A percentile compares a stretch with the other conserved stretches of the same genome.
These are phyloP conservation scores for Exaiptasia diaphana DNA, from an alignment of 64 coral and sea anemone species.

Conservation along the genomic window DNA sequence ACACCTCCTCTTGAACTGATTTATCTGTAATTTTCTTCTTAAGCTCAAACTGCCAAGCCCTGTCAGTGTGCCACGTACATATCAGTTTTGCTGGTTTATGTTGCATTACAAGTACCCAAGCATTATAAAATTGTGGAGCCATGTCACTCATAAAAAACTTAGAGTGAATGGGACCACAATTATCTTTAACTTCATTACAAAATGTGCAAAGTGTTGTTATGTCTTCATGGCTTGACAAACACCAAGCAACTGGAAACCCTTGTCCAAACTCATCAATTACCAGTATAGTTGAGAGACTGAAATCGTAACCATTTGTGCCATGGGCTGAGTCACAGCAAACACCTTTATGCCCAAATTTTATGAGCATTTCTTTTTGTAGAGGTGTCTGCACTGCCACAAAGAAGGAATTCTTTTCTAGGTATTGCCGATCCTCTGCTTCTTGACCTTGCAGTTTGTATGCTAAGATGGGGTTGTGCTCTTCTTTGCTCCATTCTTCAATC, in stretches of 20 bases:
- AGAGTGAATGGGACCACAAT: not conserved
- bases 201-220: not conserved
- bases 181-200: not conserved
- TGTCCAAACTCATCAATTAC: constrained; percentile 27
- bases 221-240: not conserved
- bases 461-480: constrained; percentile 32
- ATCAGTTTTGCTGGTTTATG: not conserved
- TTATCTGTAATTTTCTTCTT: not conserved
- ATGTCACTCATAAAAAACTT: constrained; percentile 27
- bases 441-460: constrained; percentile 36
- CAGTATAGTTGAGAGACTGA: constrained; percentile 24
- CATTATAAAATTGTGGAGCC: constrained; percentile 45
- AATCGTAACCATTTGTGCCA: constrained; percentile 61
- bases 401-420: constrained; percentile 17
- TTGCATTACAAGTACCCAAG: constrained; percentile 33
- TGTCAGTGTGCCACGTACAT: constrained; percentile 64
- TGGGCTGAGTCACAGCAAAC: constrained; percentile 53
- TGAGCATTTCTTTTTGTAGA: constrained; percentile 19
- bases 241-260: constrained; percentile 13
- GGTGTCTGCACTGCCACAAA: constrained; percentile 44
- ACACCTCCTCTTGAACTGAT: not conserved
- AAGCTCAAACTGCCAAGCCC: not conserved
- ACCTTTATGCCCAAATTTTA: constrained; percentile 51
- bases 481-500: constrained; percentile 51
- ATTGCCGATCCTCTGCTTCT: not conserved